Evolutionary conservation across 2,113 vertebrate species (phyloP).

Genomic region (Semnornis frantzii): DNA sequence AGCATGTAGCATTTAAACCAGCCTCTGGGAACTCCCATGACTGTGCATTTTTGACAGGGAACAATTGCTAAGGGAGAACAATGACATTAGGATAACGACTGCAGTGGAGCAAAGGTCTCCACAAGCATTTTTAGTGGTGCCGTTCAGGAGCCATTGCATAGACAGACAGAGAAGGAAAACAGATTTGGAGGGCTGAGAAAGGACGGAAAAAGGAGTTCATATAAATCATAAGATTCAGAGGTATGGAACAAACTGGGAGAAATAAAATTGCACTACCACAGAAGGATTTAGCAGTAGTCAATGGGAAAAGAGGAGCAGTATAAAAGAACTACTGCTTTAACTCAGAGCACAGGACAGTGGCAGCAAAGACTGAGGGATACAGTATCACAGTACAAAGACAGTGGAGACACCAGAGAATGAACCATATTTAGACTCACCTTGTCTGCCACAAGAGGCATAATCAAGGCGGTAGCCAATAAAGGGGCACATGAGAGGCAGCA

Average conservation of each 20-base stretch:
- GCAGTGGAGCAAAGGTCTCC: background rate
- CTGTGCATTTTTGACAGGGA: background rate
- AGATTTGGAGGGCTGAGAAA: background rate
- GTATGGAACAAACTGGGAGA: background rate
- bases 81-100: background rate
- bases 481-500: background rate
- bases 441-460: background rate
- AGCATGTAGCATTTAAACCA: background rate
- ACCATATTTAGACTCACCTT: background rate
- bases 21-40: background rate
- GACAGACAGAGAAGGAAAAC: background rate
- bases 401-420: background rate
- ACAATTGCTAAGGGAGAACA: background rate
- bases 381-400: background rate
- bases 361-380: background rate
- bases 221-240: background rate
- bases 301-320: background rate
- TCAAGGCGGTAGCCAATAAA: background rate
- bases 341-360: rapidly evolving
- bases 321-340: background rate
- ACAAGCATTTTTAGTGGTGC: background rate
- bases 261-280: background rate
- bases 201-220: background rate
- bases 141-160: background rate
- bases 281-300: background rate